Conservation (phyloP, 2,113 vertebrate species). For the Petroica traversi region DNA sequence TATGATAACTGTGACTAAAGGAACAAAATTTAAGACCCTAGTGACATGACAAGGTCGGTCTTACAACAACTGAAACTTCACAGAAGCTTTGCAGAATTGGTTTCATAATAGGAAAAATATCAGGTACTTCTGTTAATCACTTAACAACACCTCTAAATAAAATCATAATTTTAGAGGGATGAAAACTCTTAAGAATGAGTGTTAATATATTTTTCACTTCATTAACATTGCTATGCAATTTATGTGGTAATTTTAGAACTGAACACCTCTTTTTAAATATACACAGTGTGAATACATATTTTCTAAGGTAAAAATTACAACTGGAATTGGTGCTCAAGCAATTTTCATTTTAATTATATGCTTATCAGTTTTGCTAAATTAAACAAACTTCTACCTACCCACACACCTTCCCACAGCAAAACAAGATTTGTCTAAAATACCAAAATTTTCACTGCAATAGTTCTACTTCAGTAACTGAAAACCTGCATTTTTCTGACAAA, state of each 20-base stretch:
- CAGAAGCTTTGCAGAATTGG: not conserved
- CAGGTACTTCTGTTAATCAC: not conserved
- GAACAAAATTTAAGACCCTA: conserved; percentile 8
- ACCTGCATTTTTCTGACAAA: not conserved
- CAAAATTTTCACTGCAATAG: not conserved
- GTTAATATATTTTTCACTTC: not conserved
- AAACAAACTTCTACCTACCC: not conserved
- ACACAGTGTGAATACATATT: not conserved
- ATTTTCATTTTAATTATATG: not conserved
- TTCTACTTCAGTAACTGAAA: not conserved
- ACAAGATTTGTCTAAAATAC: not conserved
- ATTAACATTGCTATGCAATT: not conserved
- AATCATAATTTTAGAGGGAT: not conserved
- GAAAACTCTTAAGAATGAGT: not conserved
- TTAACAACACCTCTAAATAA: not conserved
- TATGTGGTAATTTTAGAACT: not conserved
- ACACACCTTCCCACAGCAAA: not conserved
- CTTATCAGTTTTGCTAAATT: not conserved
- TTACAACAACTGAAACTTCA: not conserved
- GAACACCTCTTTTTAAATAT: not conserved
- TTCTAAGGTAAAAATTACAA: not conserved
- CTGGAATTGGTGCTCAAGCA: not conserved
- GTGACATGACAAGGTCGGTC: not conserved
- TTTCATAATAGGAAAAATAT: not conserved
- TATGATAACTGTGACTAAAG: conserved; percentile 2